A percentile compares a stretch with the other conserved stretches of the same genome.
Conservation (phyloP, 2,797 vertebrate genomes). For the Esox masquinongy region DNA sequence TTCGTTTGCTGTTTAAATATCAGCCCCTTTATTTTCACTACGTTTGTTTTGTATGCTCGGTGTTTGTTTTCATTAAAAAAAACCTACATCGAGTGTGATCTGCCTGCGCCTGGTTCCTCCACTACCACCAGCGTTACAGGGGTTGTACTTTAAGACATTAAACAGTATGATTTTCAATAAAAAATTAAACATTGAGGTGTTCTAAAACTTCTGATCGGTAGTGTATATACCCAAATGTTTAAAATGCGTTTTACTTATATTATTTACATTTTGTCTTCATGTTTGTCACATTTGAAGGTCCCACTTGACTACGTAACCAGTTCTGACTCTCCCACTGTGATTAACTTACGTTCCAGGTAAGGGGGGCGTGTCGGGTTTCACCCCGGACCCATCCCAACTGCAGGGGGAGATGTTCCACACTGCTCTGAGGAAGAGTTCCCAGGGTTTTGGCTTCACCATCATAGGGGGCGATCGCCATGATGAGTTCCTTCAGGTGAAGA, state of each 20-base stretch:
- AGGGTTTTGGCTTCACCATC: conserved; percentile 97
- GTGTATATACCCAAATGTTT: background rate
- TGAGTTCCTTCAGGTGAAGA: conserved; percentile 97
- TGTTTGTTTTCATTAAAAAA: no score
- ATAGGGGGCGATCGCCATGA: conserved; percentile 95
- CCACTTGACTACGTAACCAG: background rate
- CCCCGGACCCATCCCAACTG: conserved; percentile 88
- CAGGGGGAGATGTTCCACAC: conserved; percentile 87
- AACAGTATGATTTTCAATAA: no score
- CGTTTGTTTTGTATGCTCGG: no score
- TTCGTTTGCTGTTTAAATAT: no score
- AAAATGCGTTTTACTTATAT: background rate
- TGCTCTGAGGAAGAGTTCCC: conserved; percentile 86
- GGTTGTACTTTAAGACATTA: no score
- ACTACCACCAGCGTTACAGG: no score
- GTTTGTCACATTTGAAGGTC: background rate
- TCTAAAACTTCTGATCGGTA: no score
- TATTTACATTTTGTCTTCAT: background rate
- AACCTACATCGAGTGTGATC: no score
- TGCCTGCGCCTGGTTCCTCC: no score
- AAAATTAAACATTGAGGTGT: no score
- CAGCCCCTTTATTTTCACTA: no score
- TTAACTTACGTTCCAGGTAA: conserved; percentile 39
- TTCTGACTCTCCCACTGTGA: background rate
- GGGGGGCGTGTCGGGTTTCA: conserved; percentile 73